Evolutionary conservation across 2,888 invertebrate genomes (phyloP).

Genomic region (Chrysomela aeneicollis): DNA sequence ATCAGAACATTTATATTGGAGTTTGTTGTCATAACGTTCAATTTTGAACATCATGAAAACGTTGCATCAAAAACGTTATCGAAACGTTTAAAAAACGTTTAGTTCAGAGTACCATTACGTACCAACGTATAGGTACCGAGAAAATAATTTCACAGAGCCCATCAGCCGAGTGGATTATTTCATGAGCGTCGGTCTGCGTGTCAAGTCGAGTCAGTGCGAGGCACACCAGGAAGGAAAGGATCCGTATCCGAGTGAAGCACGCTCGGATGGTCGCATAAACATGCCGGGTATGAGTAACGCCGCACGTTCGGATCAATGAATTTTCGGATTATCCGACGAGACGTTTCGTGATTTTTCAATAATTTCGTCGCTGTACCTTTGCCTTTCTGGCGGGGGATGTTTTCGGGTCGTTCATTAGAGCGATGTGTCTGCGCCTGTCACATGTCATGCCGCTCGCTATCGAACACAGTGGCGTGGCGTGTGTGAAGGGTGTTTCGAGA

Average conservation of each 20-base stretch:
- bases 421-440: slow-evolving; percentile 41
- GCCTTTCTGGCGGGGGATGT: slow-evolving; percentile 36
- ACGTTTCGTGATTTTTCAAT: slow-evolving; percentile 40
- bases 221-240: not conserved
- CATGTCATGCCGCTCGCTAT: slow-evolving; percentile 22
- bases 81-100: too few relatives aligned
- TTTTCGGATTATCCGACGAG: slow-evolving; percentile 40
- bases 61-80: not conserved
- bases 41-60: too few relatives aligned
- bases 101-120: too few relatives aligned
- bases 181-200: slow-evolving; percentile 30
- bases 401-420: slow-evolving; percentile 39
- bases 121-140: too few relatives aligned
- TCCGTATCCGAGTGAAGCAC: slow-evolving; percentile 22
- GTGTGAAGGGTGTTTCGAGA: too few relatives aligned
- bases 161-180: not conserved
- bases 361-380: slow-evolving; percentile 37
- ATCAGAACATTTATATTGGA: too few relatives aligned
- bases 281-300: slow-evolving; percentile 44
- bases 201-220: slow-evolving; percentile 10
- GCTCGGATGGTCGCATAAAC: slow-evolving; percentile 46
- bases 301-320: slow-evolving; percentile 43
- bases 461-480: slow-evolving; percentile 1
- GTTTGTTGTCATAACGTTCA: too few relatives aligned
- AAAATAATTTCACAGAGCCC: too few relatives aligned